A percentile compares a stretch with the other conserved stretches of the same genome.
Conservation (phyloP, 2,888 invertebrate genomes). For the Netelia virgata region DNA sequence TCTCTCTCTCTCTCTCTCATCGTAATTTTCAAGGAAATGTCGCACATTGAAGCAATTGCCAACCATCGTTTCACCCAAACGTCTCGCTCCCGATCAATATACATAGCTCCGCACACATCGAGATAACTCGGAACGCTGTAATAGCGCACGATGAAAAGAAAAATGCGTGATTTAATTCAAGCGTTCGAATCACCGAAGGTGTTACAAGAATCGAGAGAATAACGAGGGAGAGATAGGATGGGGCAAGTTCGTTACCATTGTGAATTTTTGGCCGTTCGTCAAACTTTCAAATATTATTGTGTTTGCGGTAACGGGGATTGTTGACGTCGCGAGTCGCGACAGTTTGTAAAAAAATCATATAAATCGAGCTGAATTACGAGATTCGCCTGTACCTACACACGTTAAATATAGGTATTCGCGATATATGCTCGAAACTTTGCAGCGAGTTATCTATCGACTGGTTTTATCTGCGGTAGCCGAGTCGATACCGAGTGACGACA, state of each 20-base stretch:
- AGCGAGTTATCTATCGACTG: constrained; percentile 53
- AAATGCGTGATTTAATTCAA: too few species aligned
- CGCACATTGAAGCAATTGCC: constrained; percentile 26
- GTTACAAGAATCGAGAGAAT: too few species aligned
- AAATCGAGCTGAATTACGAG: constrained; percentile 12
- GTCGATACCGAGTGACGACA: constrained; percentile 52
- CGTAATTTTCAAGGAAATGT: constrained; percentile 58
- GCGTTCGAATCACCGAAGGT: too few species aligned
- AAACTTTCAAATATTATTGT: too few species aligned
- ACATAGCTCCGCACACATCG: constrained; percentile 36
- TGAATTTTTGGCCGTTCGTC: too few species aligned
- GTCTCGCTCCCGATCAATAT: constrained; percentile 36
- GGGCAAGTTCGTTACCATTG: too few species aligned
- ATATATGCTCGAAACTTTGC: constrained; percentile 21
- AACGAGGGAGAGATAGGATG: too few species aligned
- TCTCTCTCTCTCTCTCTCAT: constrained; percentile 3
- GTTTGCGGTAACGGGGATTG: too few species aligned
- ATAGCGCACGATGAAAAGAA: too few species aligned
- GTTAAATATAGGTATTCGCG: constrained; percentile 33
- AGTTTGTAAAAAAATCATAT: not conserved
- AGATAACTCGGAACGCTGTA: not conserved
- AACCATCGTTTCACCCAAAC: constrained; percentile 37
- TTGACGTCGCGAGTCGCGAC: too few species aligned
- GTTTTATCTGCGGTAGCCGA: constrained; percentile 56
- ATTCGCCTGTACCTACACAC: not conserved